Evolutionary conservation across 2,797 vertebrate species (phyloP).

Genomic region (Galagoides demidoff): DNA sequence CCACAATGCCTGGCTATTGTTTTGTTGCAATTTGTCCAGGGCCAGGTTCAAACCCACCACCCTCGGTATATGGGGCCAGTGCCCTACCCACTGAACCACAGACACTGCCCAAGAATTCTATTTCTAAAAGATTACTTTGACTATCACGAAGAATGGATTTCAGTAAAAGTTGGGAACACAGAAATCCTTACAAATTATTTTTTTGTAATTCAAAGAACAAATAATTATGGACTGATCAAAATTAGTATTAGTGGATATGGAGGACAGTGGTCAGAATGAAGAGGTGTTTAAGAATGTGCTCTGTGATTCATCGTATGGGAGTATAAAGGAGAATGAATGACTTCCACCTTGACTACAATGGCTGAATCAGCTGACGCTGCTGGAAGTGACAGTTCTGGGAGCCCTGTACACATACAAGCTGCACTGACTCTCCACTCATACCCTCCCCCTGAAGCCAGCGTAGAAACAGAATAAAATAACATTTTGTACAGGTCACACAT

Average conservation of each 20-base stretch:
- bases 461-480: not conserved
- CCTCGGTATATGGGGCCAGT: too few species aligned
- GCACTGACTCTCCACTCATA: not conserved
- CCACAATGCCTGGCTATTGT: too few species aligned
- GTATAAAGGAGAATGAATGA: not conserved
- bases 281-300: not conserved
- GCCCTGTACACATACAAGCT: not conserved
- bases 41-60: too few species aligned
- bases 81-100: too few species aligned
- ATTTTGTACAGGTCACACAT: not conserved
- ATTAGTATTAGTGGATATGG: not conserved
- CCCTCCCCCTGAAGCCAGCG: not conserved
- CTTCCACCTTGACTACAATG: not conserved
- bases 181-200: not conserved
- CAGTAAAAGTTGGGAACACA: not conserved
- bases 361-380: not conserved
- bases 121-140: constrained; percentile 12
- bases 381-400: not conserved
- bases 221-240: not conserved
- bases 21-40: too few species aligned
- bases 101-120: not conserved
- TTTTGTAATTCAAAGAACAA: not conserved
- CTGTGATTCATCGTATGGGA: not conserved
- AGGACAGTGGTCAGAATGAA: not conserved
- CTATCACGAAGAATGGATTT: not conserved